Conservation (phyloP, 2,113 vertebrate genomes). For the Hassar affinis region DNA sequence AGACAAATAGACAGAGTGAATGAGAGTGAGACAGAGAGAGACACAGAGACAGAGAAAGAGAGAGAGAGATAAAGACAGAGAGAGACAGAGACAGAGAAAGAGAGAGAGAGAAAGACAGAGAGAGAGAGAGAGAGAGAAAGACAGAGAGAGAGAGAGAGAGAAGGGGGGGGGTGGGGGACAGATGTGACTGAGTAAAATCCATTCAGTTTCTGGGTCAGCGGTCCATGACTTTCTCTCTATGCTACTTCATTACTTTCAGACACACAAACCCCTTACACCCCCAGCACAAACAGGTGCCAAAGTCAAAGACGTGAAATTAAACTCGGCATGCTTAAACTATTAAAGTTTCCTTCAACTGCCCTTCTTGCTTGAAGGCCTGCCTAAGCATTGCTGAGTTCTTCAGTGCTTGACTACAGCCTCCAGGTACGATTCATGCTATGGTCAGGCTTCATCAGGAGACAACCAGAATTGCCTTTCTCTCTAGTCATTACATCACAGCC, state of each 20-base stretch:
- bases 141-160: not conserved
- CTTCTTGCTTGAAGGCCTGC: not conserved
- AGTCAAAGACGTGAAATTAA: conserved; percentile 6
- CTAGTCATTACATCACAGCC: not conserved
- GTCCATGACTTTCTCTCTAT: conserved; percentile 3
- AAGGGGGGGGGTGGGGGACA: not conserved
- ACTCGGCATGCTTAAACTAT: not conserved
- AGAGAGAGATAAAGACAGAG: conserved; percentile 5
- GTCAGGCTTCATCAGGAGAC: not conserved
- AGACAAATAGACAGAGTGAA: no score
- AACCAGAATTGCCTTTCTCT: not conserved
- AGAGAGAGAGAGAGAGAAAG: not conserved
- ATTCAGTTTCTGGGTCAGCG: not conserved
- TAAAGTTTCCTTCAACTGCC: not conserved
- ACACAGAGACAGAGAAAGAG: not conserved
- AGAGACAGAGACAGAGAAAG: not conserved
- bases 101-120: conserved; percentile 12
- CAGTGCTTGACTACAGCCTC: not conserved
- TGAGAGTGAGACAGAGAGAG: no score
- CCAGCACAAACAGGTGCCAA: conserved; percentile 1
- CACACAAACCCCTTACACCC: not conserved
- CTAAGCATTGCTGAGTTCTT: not conserved
- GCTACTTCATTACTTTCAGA: conserved; percentile 8
- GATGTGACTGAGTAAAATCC: not conserved
- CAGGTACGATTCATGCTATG: not conserved